A percentile compares a stretch with the other conserved stretches of the same genome.
Evolutionary conservation across 1,140 invertebrate species (phyloP).

Genomic region (Monomorium pharaonis): DNA sequence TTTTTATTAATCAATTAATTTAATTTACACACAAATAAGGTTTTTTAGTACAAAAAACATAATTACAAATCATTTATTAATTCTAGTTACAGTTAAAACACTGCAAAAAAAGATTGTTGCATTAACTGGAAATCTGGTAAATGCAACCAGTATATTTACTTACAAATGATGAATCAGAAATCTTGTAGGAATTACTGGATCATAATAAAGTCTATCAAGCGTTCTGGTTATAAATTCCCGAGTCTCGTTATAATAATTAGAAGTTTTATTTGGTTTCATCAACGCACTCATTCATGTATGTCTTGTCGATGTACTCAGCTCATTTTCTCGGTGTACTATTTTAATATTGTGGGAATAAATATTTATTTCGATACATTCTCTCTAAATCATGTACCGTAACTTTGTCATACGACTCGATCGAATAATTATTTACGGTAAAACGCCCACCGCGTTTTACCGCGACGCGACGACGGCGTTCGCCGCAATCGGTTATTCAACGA

Average conservation of each 20-base stretch:
- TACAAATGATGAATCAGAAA: too few species aligned
- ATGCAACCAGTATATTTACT: too few species aligned
- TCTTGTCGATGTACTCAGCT: too few species aligned
- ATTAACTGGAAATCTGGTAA: too few species aligned
- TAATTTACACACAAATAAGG: not conserved
- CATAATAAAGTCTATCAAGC: too few species aligned
- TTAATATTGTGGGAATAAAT: not conserved
- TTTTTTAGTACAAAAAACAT: not conserved
- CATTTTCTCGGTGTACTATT: too few species aligned
- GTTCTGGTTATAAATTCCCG: too few species aligned
- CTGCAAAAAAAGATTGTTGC: too few species aligned
- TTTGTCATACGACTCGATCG: not conserved
- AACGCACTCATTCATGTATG: too few species aligned
- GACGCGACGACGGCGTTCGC: not conserved
- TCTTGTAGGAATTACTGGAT: too few species aligned
- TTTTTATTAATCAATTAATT: not conserved
- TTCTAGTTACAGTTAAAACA: not conserved
- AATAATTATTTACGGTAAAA: slow-evolving; percentile 16
- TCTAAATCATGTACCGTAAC: not conserved
- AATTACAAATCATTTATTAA: not conserved
- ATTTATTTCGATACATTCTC: not conserved
- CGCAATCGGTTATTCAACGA: slow-evolving; percentile 15
- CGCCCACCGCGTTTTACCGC: not conserved
- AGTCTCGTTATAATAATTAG: too few species aligned
- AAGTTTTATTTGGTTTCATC: too few species aligned